Conservation (phyloP, 2,888 invertebrate genomes). For the Aquatica leii region DNA sequence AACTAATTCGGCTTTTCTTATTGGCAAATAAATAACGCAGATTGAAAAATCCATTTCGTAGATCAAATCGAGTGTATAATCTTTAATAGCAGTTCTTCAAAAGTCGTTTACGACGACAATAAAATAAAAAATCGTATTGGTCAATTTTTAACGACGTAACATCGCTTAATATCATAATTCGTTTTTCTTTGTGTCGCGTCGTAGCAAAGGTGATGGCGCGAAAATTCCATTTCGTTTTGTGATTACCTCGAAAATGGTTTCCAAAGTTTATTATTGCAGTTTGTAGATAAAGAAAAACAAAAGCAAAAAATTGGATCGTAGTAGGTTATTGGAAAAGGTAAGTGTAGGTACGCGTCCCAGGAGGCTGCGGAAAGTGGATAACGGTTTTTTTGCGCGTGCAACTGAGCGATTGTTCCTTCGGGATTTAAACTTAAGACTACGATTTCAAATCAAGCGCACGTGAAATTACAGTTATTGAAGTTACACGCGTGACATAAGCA, state of each 20-base stretch:
- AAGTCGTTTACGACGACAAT: conserved; percentile 15
- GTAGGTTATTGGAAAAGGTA: conserved; percentile 23
- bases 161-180: too few species aligned
- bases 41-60: conserved; percentile 23
- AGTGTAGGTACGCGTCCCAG: conserved; percentile 21
- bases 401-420: conserved; percentile 40
- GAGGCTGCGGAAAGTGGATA: conserved; percentile 35
- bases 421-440: conserved; percentile 30
- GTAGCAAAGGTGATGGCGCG: background rate
- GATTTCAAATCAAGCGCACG: conserved; percentile 8
- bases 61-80: conserved; percentile 16
- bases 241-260: conserved; percentile 35
- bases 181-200: too few species aligned
- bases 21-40: conserved; percentile 20
- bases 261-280: conserved; percentile 33
- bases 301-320: conserved; percentile 20
- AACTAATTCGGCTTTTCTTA: conserved; percentile 11
- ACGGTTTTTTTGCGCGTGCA: conserved; percentile 41
- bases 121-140: conserved; percentile 17
- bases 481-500: background rate
- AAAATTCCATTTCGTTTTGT: conserved; percentile 36
- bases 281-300: conserved; percentile 17
- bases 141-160: conserved; percentile 10
- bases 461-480: background rate
- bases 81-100: conserved; percentile 22